phyloP scores from a whole-genome alignment of 2,113 vertebrate genomes.

The Pseudopodoces humilis region DNA sequence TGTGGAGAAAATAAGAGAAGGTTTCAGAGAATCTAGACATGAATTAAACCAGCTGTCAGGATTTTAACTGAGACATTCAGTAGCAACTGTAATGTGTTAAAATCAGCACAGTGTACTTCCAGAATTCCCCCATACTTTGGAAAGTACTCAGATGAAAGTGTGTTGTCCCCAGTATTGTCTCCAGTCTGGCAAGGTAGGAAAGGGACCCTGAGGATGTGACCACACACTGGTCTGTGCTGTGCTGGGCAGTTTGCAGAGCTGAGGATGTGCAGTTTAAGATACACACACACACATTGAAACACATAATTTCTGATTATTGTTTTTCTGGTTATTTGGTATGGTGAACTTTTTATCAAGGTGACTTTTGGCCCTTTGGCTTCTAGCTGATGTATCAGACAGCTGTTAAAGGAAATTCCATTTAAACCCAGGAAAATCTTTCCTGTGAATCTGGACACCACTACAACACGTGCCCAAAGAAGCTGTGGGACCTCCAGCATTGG shows the following conservation, averaged over 20 bases:
- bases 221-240: background rate
- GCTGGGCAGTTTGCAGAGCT: background rate
- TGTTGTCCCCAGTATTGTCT: background rate
- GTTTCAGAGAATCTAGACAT: background rate
- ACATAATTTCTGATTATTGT: background rate
- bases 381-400: background rate
- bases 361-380: background rate
- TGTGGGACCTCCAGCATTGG: background rate
- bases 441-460: background rate
- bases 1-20: background rate
- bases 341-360: background rate
- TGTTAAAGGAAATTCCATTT: background rate
- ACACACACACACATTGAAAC: background rate
- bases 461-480: background rate
- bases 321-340: background rate
- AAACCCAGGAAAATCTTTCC: background rate
- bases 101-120: background rate
- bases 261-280: background rate
- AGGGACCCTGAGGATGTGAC: background rate
- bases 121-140: background rate
- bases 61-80: background rate
- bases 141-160: background rate
- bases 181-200: background rate
- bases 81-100: background rate
- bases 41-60: slow-evolving; percentile 27